Evolutionary conservation across 2,113 vertebrate genomes (phyloP).

Genomic region (Tetrax tetrax): DNA sequence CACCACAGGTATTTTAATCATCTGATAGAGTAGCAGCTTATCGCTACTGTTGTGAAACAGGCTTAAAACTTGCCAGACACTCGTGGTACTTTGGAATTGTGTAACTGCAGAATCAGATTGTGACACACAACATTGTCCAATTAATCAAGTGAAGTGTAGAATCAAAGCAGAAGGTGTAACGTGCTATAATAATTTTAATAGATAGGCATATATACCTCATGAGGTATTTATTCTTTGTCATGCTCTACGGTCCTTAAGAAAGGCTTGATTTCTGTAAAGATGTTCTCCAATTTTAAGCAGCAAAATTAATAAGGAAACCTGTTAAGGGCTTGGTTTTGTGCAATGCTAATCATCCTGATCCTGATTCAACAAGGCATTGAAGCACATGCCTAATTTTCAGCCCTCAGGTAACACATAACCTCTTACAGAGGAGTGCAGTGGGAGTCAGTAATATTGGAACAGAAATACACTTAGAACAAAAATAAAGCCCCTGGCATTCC

Average conservation of each 20-base stretch:
- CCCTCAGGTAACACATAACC: slow-evolving; percentile 34
- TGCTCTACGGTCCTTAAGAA: not conserved
- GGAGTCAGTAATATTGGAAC: slow-evolving; percentile 3
- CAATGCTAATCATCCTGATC: not conserved
- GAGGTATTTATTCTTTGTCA: not conserved
- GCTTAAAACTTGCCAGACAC: not conserved
- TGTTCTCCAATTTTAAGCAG: not conserved
- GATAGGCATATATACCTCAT: not conserved
- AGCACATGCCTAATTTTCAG: not conserved
- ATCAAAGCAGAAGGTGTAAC: not conserved
- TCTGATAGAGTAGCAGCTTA: not conserved
- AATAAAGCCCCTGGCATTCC: slow-evolving; percentile 26
- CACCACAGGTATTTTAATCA: slow-evolving; percentile 15
- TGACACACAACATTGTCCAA: not conserved
- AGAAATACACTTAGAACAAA: not conserved
- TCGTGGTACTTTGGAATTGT: not conserved
- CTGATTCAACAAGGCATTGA: not conserved
- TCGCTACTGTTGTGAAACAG: not conserved
- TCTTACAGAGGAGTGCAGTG: not conserved
- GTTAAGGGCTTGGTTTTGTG: not conserved
- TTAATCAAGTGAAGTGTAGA: not conserved
- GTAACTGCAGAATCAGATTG: not conserved
- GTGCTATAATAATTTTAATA: not conserved
- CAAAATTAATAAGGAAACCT: not conserved
- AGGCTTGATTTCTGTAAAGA: not conserved